Percentiles rank a stretch among this genome's conserved stretches.
These are phyloP conservation scores for Polietes domitor DNA, from an alignment of 2,888 invertebrate species.

Conservation along the genomic window DNA sequence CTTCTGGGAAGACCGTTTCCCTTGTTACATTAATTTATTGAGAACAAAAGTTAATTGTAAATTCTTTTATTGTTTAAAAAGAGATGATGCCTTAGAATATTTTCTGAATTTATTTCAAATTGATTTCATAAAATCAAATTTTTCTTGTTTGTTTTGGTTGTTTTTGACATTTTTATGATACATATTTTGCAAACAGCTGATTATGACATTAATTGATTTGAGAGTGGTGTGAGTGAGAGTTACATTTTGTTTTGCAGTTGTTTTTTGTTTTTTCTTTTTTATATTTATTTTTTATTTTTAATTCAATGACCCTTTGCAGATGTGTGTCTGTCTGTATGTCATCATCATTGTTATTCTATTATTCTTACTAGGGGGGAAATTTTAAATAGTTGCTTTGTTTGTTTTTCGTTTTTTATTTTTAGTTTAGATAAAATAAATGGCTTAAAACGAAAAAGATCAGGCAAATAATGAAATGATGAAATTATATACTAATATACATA, in stretches of 20 bases:
- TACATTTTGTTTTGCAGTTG: conserved; percentile 15
- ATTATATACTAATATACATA: conserved; percentile 43
- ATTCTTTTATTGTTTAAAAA: conserved; percentile 8
- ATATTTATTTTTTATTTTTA: neutral
- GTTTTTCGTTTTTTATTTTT: neutral
- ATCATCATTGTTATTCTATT: conserved; percentile 18
- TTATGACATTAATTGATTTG: conserved; percentile 41
- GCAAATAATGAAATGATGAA: conserved; percentile 40
- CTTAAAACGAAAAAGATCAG: conserved; percentile 12
- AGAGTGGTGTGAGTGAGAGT: conserved; percentile 19
- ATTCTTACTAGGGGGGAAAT: conserved; percentile 19
- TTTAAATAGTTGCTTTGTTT: conserved; percentile 10
- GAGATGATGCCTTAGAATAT: neutral
- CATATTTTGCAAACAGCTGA: conserved; percentile 34
- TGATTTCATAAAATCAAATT: conserved; percentile 43
- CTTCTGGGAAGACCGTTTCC: too few species aligned
- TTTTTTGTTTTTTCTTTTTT: neutral
- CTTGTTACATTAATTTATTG: too few species aligned
- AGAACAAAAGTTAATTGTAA: conserved; percentile 17
- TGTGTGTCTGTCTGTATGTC: conserved; percentile 11
- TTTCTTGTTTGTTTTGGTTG: conserved; percentile 1
- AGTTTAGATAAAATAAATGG: conserved; percentile 22
- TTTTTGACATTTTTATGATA: conserved; percentile 9
- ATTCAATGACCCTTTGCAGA: conserved; percentile 8
- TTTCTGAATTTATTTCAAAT: conserved; percentile 28